Base-by-base conservation (phyloP, 2,797 vertebrate species). In the Cottoperca gobio region DNA sequence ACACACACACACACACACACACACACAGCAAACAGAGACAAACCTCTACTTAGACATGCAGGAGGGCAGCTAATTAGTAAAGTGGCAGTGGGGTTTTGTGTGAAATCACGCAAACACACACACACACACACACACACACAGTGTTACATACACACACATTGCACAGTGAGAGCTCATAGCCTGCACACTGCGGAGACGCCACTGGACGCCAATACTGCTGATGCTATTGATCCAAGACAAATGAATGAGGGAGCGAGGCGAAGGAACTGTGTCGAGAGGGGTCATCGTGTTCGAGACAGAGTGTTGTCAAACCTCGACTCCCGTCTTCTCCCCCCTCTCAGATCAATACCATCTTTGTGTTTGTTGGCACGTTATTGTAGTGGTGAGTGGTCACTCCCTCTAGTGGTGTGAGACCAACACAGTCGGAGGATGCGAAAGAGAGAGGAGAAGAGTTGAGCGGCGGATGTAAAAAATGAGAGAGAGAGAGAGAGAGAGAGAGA, bases 341-440 rank as follows among this genome's bases (percentile, higher is more conserved):
- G 86, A 91, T 94, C 87, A 92, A 92, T 91, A 89, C 68, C 72
- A 70, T 77, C 82, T 85, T 87, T 88, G 79, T 87, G 85, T 81
- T 61, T 79, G 78, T 79, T 86, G 69, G 77, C 70, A 65, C 48
- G 55, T 74, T 14, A 33, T 46, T 61, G 71, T 78, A 10, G 40
- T 40, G 48, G 71, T 21, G 78, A 85, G 73, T 28, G 78, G 86
- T 85, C 84, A 74, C 90, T 90, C 92, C 89, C 86, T 79, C 88
- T 91, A 79, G 90, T 91, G 93, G 89, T 55, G 69, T 54, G 55
- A 86, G 40, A 63, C 45, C 37, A 52, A 42, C 74, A 77, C 79
- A 59, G 74, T 59, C 14, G 1, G 40, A 31, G n/a, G 28, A 62
- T 0, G 4, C 2, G 13, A 61, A 1, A 19, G 24, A 60, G 23